Percentiles rank a stretch among this genome's conserved stretches.
Conservation (phyloP, 1,140 invertebrate species). For the Anastrepha obliqua region DNA sequence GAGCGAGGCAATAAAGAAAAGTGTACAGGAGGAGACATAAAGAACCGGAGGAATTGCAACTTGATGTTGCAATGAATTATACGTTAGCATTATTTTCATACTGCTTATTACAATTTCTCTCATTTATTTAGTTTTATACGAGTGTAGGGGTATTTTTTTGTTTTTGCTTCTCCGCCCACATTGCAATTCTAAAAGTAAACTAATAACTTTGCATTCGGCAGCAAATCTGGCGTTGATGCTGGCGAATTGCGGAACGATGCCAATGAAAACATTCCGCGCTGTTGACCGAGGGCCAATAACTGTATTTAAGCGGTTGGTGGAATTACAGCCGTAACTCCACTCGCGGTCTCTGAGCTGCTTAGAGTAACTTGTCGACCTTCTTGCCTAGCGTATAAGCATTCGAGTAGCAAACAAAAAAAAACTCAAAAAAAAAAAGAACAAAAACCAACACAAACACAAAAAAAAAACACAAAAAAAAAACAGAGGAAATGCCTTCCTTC, state of each 20-base stretch:
- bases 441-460: not conserved
- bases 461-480: not conserved
- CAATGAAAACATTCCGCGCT: not conserved
- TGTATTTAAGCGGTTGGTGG: not conserved
- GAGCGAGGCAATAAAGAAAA: no score
- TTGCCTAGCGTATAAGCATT: no score
- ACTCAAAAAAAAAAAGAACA: not conserved
- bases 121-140: not conserved
- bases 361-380: not conserved
- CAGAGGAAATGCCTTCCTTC: not conserved
- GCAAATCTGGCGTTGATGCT: not conserved
- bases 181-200: not conserved
- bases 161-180: not conserved
- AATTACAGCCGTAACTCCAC: not conserved
- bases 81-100: no score
- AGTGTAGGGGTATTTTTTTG: not conserved
- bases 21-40: no score
- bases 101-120: not conserved
- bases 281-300: not conserved
- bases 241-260: no score
- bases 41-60: no score
- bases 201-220: conserved; percentile 5
- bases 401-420: not conserved
- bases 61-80: no score
- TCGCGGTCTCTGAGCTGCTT: not conserved